Conservation (phyloP, 2,797 vertebrate species). For the Muscicapa comitata region DNA sequence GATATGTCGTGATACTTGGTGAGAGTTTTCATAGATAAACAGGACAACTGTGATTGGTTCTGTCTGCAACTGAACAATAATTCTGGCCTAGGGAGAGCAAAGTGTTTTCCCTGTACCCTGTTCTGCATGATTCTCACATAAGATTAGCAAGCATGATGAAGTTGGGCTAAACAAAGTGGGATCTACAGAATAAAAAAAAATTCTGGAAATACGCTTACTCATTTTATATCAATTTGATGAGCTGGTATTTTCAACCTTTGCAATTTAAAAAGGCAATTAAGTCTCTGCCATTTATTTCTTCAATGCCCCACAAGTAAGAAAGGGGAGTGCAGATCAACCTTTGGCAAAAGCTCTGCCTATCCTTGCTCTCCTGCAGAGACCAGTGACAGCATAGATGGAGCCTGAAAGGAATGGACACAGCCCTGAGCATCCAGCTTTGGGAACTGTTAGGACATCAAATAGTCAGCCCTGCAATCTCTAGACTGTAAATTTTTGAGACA, state of each 20-base stretch:
- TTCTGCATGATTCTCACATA: not conserved
- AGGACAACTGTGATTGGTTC: not conserved
- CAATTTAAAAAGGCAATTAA: not conserved
- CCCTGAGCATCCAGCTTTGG: not conserved
- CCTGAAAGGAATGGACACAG: not conserved
- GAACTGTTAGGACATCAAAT: not conserved
- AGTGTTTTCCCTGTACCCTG: not conserved
- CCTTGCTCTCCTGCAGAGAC: not conserved
- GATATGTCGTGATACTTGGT: not conserved
- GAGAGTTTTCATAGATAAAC: not conserved
- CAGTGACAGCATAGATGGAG: fast-evolving
- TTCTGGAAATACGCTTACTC: not conserved
- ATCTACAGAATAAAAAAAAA: not conserved
- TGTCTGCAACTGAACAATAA: not conserved
- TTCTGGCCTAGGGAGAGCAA: not conserved
- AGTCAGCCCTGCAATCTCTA: not conserved
- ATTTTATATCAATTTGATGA: not conserved
- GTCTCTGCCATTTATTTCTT: not conserved
- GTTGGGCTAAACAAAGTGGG: not conserved
- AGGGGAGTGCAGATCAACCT: not conserved
- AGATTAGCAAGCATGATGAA: not conserved
- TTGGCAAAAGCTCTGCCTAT: not conserved
- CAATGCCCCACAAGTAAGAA: not conserved
- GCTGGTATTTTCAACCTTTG: not conserved
- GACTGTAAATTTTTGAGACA: not conserved